Evolutionary conservation across 2,113 vertebrate species (phyloP).

Genomic region (Suricata suricatta): DNA sequence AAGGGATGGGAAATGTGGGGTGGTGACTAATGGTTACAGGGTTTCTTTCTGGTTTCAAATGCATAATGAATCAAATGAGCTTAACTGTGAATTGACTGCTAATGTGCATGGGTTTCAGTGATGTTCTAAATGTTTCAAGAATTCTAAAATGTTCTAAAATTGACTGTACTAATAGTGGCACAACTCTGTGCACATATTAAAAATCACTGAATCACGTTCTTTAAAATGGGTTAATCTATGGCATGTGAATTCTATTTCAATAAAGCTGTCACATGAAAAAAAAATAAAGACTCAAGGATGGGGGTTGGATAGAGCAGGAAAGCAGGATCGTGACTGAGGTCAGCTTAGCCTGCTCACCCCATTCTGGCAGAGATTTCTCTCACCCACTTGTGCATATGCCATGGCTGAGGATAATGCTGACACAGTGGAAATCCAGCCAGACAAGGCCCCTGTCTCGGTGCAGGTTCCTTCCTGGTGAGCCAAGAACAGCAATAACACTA

Average conservation of each 20-base stretch:
- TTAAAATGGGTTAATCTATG: background rate
- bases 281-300: background rate
- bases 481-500: background rate
- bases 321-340: rapidly evolving
- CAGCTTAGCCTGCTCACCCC: background rate
- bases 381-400: background rate
- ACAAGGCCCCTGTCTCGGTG: background rate
- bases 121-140: background rate
- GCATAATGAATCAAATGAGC: background rate
- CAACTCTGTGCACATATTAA: background rate
- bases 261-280: background rate
- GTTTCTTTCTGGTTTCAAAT: background rate
- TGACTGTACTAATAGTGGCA: background rate
- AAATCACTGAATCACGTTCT: background rate
- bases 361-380: background rate
- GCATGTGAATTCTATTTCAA: background rate
- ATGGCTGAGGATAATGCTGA: rapidly evolving
- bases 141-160: background rate
- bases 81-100: background rate
- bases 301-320: background rate
- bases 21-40: background rate
- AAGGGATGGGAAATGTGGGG: rapidly evolving
- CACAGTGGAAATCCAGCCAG: background rate
- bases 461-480: background rate
- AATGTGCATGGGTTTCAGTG: background rate